Conservation (phyloP, 2,113 vertebrate species). For the Serinus canaria region DNA sequence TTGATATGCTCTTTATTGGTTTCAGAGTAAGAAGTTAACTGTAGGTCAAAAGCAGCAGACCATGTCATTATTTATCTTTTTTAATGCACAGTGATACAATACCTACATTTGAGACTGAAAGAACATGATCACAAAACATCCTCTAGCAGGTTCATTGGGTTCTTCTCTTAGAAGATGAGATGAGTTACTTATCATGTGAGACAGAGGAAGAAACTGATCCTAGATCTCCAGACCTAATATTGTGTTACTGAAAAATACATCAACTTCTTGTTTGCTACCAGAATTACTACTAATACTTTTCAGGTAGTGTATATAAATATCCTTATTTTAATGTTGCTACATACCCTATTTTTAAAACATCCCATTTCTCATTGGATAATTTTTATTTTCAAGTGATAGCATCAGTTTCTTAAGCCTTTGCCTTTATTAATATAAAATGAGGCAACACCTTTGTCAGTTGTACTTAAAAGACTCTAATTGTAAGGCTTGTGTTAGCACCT, state of each 20-base stretch:
- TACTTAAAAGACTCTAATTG: not conserved
- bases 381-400: not conserved
- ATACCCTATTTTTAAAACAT: not conserved
- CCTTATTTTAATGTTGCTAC: not conserved
- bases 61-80: not conserved
- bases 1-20: not conserved
- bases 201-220: not conserved
- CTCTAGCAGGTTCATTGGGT: not conserved
- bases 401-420: not conserved
- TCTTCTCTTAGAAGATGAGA: not conserved
- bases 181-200: not conserved
- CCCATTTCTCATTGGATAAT: not conserved
- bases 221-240: not conserved
- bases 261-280: not conserved
- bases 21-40: not conserved
- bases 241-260: not conserved
- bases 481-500: not conserved
- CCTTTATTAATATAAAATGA: not conserved
- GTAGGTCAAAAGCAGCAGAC: not conserved
- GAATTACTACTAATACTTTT: not conserved
- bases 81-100: not conserved
- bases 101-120: not conserved
- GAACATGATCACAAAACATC: not conserved
- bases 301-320: not conserved
- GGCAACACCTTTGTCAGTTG: not conserved